phyloP scores from a whole-genome alignment of 2,888 invertebrate genomes.

The Limnephilus rhombicus region DNA sequence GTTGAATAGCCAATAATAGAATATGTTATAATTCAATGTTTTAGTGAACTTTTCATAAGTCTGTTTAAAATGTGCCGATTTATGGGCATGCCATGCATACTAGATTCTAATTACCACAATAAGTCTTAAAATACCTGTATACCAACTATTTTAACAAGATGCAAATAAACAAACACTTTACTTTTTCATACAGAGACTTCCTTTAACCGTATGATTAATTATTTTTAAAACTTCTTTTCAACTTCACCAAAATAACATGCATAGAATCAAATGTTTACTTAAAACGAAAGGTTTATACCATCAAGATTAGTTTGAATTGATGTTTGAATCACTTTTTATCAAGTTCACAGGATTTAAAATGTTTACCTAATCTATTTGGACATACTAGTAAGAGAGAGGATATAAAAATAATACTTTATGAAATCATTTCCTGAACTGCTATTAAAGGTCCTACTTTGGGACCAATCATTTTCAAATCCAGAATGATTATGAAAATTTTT shows the following conservation, averaged over 20 bases:
- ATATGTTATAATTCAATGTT: slow-evolving; percentile 63
- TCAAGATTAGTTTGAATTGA: background rate
- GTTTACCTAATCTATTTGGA: too few species aligned
- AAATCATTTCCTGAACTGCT: background rate
- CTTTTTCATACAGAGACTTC: background rate
- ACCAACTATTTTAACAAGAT: background rate
- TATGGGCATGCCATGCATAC: slow-evolving; percentile 20
- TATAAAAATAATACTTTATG: background rate
- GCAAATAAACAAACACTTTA: background rate
- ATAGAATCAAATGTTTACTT: background rate
- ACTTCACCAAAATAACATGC: background rate
- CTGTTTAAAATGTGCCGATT: slow-evolving; percentile 12
- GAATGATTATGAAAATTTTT: background rate
- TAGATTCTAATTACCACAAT: slow-evolving; percentile 1
- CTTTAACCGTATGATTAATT: background rate
- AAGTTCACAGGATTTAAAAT: background rate
- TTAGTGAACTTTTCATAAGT: slow-evolving; percentile 39
- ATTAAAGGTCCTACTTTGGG: background rate
- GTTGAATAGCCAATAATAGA: slow-evolving; percentile 65
- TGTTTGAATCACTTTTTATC: background rate
- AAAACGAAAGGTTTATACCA: background rate
- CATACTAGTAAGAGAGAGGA: background rate
- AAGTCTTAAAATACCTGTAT: background rate
- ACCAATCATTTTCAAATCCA: background rate
- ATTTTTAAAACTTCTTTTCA: background rate